phyloP scores from a whole-genome alignment of 2,797 vertebrate species.

The Chelon auratus region DNA sequence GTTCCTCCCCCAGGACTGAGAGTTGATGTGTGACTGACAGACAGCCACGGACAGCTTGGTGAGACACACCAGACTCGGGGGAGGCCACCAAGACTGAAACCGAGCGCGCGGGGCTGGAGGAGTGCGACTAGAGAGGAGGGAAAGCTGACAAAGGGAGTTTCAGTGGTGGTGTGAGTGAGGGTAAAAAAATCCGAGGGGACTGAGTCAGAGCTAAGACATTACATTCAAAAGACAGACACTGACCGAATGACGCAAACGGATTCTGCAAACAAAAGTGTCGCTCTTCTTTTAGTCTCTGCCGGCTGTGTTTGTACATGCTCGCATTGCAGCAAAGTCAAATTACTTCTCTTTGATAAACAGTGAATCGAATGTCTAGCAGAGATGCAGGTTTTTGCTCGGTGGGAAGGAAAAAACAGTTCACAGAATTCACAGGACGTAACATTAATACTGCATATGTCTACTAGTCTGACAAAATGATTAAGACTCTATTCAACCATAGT shows the following conservation, averaged over 20 bases:
- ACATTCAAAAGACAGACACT: conserved; percentile 4
- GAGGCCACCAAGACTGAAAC: conserved; percentile 64
- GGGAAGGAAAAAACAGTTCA: background rate
- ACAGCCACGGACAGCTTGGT: conserved; percentile 78
- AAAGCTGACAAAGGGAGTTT: conserved; percentile 47
- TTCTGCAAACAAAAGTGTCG: conserved; percentile 11
- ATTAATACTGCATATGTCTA: conserved; percentile 13
- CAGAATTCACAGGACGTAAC: conserved; percentile 9
- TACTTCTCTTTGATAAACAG: conserved; percentile 24
- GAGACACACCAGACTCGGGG: conserved; percentile 75
- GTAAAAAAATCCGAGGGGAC: conserved; percentile 1
- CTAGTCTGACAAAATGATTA: conserved; percentile 17
- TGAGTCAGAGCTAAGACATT: background rate
- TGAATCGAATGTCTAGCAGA: conserved; percentile 22
- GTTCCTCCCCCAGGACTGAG: conserved; percentile 59
- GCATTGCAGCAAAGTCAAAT: conserved; percentile 38
- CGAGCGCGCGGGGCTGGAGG: conserved; percentile 28
- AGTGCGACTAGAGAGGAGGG: conserved; percentile 17
- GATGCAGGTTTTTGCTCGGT: conserved; percentile 5
- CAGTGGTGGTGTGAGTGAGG: conserved; percentile 2
- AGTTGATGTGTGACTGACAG: conserved; percentile 79
- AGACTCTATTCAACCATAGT: conserved; percentile 18
- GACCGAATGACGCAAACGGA: conserved; percentile 5
- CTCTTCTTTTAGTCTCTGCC: conserved; percentile 31
- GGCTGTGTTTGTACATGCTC: background rate